phyloP scores from a whole-genome alignment of 1,140 invertebrate species.

The Macrosteles quadrilineatus region DNA sequence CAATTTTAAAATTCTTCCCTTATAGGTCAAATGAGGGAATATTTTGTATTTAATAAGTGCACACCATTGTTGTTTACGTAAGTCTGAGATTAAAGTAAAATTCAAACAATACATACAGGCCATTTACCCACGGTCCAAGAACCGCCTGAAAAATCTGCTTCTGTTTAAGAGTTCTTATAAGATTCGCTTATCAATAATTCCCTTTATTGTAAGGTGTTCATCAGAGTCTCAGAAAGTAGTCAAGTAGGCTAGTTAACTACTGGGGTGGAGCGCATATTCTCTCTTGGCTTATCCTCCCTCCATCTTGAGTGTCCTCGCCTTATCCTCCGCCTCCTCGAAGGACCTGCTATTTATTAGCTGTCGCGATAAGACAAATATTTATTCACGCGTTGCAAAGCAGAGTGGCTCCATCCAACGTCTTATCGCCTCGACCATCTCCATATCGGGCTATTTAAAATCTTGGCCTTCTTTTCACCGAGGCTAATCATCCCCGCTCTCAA shows the following conservation, averaged over 20 bases:
- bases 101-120: too few species aligned
- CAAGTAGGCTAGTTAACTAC: slow-evolving; percentile 2
- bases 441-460: slow-evolving; percentile 3
- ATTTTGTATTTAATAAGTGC: too few species aligned
- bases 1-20: too few species aligned
- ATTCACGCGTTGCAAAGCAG: neutral
- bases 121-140: too few species aligned
- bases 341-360: neutral
- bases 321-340: neutral
- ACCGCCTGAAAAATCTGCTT: too few species aligned
- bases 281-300: neutral
- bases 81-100: too few species aligned
- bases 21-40: too few species aligned
- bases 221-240: neutral
- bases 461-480: neutral
- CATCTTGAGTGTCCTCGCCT: slow-evolving; percentile 5
- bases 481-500: neutral
- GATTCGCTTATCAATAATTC: slow-evolving; percentile 6
- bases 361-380: slow-evolving; percentile 10
- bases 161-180: neutral
- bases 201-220: neutral
- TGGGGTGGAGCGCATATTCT: neutral
- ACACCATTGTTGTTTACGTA: too few species aligned
- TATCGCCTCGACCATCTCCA: neutral
- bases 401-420: slow-evolving; percentile 6